Evolutionary conservation across 1,140 invertebrate species (phyloP).

Genomic region (Eumeta japonica): DNA sequence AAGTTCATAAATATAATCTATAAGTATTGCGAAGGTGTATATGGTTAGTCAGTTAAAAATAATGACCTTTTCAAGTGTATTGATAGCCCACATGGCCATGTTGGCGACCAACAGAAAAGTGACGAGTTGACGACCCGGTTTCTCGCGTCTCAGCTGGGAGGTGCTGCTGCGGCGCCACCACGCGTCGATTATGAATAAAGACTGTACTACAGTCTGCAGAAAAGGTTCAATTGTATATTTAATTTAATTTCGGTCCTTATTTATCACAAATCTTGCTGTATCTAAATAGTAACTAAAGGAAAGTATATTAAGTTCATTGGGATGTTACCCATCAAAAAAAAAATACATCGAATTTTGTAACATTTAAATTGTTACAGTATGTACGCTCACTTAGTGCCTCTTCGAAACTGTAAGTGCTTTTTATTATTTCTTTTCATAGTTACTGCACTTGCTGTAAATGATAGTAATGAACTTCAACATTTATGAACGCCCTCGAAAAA

Average conservation of each 20-base stretch:
- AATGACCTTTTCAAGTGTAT: constrained; percentile 75
- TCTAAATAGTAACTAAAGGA: neutral
- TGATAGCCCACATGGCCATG: constrained; percentile 85
- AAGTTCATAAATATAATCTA: too few relatives aligned
- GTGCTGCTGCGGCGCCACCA: constrained; percentile 68
- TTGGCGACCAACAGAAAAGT: constrained; percentile 83
- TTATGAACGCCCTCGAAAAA: too few relatives aligned
- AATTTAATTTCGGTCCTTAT: neutral
- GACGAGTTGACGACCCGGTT: constrained; percentile 79
- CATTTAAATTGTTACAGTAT: too few relatives aligned
- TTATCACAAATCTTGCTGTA: neutral
- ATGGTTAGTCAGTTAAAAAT: neutral
- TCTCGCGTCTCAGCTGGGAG: constrained; percentile 62
- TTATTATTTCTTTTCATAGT: too few relatives aligned
- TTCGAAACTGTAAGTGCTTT: too few relatives aligned
- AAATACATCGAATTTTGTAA: too few relatives aligned
- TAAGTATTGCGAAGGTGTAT: neutral
- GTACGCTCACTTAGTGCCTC: too few relatives aligned
- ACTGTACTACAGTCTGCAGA: constrained; percentile 71
- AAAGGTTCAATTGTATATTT: too few relatives aligned
- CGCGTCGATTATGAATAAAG: constrained; percentile 83
- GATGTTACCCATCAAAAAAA: too few relatives aligned
- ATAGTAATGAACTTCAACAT: too few relatives aligned
- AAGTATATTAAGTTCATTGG: too few relatives aligned
- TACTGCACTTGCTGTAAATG: too few relatives aligned